phyloP scores from a whole-genome alignment of 1,140 invertebrate species.

The Drosophila obscura region DNA sequence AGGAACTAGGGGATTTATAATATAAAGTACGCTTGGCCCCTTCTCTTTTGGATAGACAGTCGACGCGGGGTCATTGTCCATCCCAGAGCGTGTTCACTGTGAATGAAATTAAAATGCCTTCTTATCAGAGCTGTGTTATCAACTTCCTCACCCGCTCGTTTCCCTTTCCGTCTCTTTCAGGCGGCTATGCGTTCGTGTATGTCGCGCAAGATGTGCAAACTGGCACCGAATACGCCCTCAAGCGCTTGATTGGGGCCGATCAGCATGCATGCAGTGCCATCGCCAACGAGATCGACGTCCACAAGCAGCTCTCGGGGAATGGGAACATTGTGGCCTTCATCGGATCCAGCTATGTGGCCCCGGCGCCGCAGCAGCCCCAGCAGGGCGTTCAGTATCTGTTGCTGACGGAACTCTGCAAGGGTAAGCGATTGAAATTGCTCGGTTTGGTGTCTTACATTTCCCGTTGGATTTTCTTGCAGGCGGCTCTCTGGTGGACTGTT shows the following conservation, averaged over 20 bases:
- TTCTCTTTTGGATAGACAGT: neutral
- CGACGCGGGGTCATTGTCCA: too few species aligned
- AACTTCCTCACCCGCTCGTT: conserved; percentile 20
- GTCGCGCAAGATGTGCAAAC: conserved; percentile 94
- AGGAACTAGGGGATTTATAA: neutral
- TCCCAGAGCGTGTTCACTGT: neutral
- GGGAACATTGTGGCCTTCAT: conserved; percentile 92
- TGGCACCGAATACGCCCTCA: conserved; percentile 95
- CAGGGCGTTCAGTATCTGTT: conserved; percentile 89
- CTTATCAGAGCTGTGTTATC: conserved; percentile 63
- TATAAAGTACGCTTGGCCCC: neutral
- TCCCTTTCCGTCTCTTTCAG: conserved; percentile 85
- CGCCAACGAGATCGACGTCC: conserved; percentile 91
- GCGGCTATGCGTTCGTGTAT: conserved; percentile 97
- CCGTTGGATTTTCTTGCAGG: conserved; percentile 83
- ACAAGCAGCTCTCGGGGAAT: conserved; percentile 91
- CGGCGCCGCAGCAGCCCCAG: conserved; percentile 87
- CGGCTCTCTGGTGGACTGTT: conserved; percentile 92
- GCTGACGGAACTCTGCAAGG: conserved; percentile 89
- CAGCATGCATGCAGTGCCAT: conserved; percentile 91
- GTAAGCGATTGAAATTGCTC: conserved; percentile 55
- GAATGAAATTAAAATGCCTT: neutral
- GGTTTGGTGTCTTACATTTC: too few species aligned
- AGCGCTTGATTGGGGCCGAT: conserved; percentile 91
- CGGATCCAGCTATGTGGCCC: conserved; percentile 88